Base-by-base conservation (phyloP, 2,888 invertebrate species). In the Dryobotodes eremita region DNA sequence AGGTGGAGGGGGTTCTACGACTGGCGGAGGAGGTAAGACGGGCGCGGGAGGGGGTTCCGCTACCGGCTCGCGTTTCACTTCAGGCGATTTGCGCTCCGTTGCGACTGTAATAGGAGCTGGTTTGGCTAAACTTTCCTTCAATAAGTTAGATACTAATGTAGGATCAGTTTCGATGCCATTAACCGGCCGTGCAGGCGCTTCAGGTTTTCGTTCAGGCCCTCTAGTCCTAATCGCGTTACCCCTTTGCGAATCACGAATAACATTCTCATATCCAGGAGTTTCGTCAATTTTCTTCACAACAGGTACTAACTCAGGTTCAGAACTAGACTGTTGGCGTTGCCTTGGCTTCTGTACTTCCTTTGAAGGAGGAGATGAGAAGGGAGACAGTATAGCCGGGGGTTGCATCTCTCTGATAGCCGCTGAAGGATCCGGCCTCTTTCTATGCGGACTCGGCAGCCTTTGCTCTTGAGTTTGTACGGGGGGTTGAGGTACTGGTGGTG, bases 101-200 rank as follows among this genome's bases (percentile, higher is more conserved):
- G 95, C 95, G 42, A 94, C 97, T 1, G 94, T 95, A 79, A 96
- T 97, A 2, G 97, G 96, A 0, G 91, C 95, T 0, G 97, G 96
- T 84, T 96, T 96, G 0, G 97, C 97, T 71, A 97, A 92, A 82
- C 97, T 97, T 85, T 98, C 98, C 91, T 98, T 98, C 2, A 98
- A 93, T 64, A 98, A 93, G 89, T 97, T 98, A n/a, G 98, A 98
- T 48, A 98, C 98, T 89, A 98, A 89, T 13, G 97, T 97, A 0
- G 98, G 98, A 89, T 98, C 98, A 0, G 98, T 98, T 93, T 98
- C 98, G 20, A 98, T 97, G 13, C 98, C 98, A 88, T 98, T 98
- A 0, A 98, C 86, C 0, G 95, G 83, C 66, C 97, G 88, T 4
- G 88, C 83, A 17, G 89, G 68, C 0, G 89, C 86, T 15, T 96